phyloP scores from a whole-genome alignment of 2,888 invertebrate species.

The Tipula helvola region DNA sequence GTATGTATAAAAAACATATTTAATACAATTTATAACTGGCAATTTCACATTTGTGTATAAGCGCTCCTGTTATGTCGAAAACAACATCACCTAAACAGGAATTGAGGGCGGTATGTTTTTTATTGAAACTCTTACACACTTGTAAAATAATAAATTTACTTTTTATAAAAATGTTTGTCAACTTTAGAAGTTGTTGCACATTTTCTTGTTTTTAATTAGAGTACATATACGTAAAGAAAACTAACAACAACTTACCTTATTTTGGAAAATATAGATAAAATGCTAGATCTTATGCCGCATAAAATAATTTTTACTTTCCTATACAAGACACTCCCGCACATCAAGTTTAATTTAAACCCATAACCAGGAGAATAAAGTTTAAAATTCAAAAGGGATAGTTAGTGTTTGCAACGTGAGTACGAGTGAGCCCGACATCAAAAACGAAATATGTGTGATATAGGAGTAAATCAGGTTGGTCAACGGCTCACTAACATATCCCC shows the following conservation, averaged over 20 bases:
- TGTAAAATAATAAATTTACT: neutral
- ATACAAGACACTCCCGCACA: too few species aligned
- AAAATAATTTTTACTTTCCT: too few species aligned
- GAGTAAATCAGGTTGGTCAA: too few species aligned
- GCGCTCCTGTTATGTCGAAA: neutral
- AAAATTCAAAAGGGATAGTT: too few species aligned
- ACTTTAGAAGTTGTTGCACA: neutral
- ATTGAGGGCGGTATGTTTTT: neutral
- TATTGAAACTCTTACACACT: neutral
- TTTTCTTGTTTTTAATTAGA: neutral
- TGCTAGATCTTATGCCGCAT: neutral
- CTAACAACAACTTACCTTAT: neutral
- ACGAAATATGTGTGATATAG: too few species aligned
- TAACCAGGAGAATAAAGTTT: too few species aligned
- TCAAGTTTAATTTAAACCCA: too few species aligned
- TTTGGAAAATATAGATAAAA: neutral
- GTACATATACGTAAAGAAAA: neutral
- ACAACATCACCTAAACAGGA: neutral
- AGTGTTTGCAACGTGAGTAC: too few species aligned
- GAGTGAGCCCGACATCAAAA: too few species aligned
- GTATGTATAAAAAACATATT: neutral
- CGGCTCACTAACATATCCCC: too few species aligned
- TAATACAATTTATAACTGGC: too few species aligned
- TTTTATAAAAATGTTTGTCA: neutral
- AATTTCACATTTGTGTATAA: neutral